These are phyloP conservation scores for Oeneis ivallda DNA, from an alignment of 2,888 invertebrate genomes.

Conservation along the genomic window DNA sequence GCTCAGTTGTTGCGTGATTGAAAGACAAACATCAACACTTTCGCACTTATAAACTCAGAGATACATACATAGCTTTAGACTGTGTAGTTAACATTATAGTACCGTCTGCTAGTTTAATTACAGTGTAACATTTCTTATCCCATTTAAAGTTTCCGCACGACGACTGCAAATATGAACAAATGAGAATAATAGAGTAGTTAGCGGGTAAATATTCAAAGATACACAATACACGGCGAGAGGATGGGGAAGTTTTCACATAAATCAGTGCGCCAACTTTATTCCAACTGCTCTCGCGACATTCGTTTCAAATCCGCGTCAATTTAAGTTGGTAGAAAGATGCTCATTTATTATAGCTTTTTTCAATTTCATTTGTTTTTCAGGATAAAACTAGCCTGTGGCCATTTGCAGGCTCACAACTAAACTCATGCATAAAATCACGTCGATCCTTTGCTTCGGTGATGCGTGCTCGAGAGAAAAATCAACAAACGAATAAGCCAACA, in stretches of 20 bases:
- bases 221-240: constrained; percentile 59
- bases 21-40: too few species aligned
- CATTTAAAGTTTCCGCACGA: constrained; percentile 51
- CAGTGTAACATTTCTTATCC: constrained; percentile 52
- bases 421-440: too few species aligned
- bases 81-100: neutral
- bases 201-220: constrained; percentile 60
- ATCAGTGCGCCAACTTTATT: constrained; percentile 79
- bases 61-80: neutral
- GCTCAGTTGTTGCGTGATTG: too few species aligned
- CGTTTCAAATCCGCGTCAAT: constrained; percentile 73
- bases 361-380: too few species aligned
- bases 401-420: neutral
- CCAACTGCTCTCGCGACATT: constrained; percentile 80
- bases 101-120: neutral
- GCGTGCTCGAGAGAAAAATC: too few species aligned
- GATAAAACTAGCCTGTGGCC: too few species aligned
- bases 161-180: constrained; percentile 50
- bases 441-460: too few species aligned
- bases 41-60: too few species aligned
- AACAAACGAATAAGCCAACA: too few species aligned
- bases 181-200: constrained; percentile 46
- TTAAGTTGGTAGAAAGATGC: constrained; percentile 66
- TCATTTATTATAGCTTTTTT: too few species aligned
- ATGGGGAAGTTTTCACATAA: constrained; percentile 73